Conservation (phyloP, 2,113 vertebrate genomes). For the Poicephalus meyeri region DNA sequence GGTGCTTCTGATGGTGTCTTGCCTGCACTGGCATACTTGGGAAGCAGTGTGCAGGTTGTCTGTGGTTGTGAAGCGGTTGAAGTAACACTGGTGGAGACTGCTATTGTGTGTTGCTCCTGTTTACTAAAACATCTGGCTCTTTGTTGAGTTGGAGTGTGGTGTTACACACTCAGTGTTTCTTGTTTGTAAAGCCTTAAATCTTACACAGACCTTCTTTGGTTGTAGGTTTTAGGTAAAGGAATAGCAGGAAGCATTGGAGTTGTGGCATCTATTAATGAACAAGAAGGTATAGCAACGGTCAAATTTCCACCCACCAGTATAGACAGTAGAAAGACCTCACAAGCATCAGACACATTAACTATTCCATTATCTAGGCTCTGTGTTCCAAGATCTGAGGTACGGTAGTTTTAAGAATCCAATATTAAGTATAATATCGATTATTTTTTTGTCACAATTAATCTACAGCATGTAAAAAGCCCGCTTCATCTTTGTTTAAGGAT, state of each 20-base stretch:
- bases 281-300: constrained; percentile 97
- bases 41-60: background rate
- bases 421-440: background rate
- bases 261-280: constrained; percentile 97
- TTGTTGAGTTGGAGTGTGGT: background rate
- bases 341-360: constrained; percentile 92
- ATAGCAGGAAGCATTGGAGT: constrained; percentile 91
- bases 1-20: background rate
- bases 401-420: constrained; percentile 42
- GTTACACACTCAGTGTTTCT: background rate
- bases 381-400: constrained; percentile 96
- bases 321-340: constrained; percentile 91
- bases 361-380: constrained; percentile 95
- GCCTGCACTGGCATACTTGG: fast-evolving
- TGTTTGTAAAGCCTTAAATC: background rate
- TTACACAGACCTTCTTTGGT: constrained; percentile 1
- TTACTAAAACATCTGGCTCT: background rate
- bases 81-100: background rate
- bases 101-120: background rate
- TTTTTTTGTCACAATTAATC: background rate
- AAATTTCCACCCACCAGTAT: constrained; percentile 86
- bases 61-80: background rate
- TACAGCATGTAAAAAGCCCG: background rate
- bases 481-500: background rate
- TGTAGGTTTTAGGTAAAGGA: constrained; percentile 93